A percentile compares a stretch with the other conserved stretches of the same genome.
phyloP scores from a whole-genome alignment of 2,888 invertebrate species.

The Brenthis hecate region DNA sequence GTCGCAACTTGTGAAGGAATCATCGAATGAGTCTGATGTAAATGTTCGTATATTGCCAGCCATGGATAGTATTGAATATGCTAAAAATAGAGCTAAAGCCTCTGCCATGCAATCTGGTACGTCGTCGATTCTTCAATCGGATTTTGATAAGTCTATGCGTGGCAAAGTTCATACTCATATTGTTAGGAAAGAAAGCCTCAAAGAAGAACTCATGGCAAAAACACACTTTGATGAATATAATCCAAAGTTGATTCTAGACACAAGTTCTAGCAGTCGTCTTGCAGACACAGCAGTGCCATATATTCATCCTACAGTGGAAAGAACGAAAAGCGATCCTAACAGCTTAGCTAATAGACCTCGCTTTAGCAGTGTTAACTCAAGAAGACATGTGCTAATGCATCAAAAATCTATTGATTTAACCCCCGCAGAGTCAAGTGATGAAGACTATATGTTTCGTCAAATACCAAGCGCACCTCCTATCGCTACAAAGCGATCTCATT shows the following conservation, averaged over 20 bases:
- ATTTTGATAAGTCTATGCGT: slow-evolving; percentile 82
- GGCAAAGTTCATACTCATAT: slow-evolving; percentile 69
- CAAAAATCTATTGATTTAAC: slow-evolving; percentile 93
- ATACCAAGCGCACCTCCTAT: slow-evolving; percentile 88
- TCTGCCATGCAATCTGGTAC: slow-evolving; percentile 67
- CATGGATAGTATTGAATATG: slow-evolving; percentile 81
- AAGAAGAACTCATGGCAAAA: slow-evolving; percentile 85
- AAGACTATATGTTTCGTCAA: slow-evolving; percentile 89
- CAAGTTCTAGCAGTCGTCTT: slow-evolving; percentile 78
- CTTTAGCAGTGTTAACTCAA: slow-evolving; percentile 87
- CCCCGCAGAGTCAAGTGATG: slow-evolving; percentile 92
- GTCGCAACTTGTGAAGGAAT: slow-evolving; percentile 73
- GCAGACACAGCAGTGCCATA: slow-evolving; percentile 80
- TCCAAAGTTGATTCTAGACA: slow-evolving; percentile 83
- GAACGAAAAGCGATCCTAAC: slow-evolving; percentile 94
- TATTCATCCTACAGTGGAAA: slow-evolving; percentile 88
- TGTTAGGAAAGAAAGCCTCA: slow-evolving; percentile 80
- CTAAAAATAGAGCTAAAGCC: slow-evolving; percentile 80
- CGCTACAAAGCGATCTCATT: slow-evolving; percentile 87
- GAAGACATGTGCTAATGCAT: slow-evolving; percentile 91
- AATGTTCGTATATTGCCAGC: slow-evolving; percentile 75
- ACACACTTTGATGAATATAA: slow-evolving; percentile 88
- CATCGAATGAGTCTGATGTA: slow-evolving; percentile 79
- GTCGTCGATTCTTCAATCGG: slow-evolving; percentile 82
- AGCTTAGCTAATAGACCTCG: slow-evolving; percentile 88